Base-by-base conservation (phyloP, 2,797 vertebrate species). In the Fistularia tabacaria region DNA sequence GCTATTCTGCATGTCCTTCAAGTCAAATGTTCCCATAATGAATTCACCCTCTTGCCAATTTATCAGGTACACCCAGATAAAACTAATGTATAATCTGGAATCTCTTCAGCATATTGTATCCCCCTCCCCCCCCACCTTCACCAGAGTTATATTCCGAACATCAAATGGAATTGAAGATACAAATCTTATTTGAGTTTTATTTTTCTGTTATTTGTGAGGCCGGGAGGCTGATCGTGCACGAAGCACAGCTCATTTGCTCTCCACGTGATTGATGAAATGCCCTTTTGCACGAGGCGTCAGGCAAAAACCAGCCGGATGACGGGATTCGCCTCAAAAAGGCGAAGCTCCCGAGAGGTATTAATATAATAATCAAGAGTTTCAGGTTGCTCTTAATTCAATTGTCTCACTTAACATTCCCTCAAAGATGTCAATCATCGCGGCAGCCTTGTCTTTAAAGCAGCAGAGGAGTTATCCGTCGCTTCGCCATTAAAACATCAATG, bases 401-500 rank as follows among this genome's bases (percentile, higher is more conserved):
- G 80, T 86, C 72, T 84, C 67, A 81, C 69, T 79, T 79, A 77
- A 83, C 76, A 79, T 79, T 82, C 76, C 54, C 64, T 25, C 59
- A 4, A 64, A 59, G 73, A 55, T 80, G 85, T 85, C 83, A 89
- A 79, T 88, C 87, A 73, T 63, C 67, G 75, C 58, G 48, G 9
- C 66, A 87, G 77, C 87, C 86, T 91, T 91, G 86, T 90, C 90
- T 86, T 93, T 89, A 74, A 82, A 84, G 82, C 77, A 74, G 71
- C 68, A 77, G 82, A 85, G 80, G 73, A 92, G 76, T 85, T 88
- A 88, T 80, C 81, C 90, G 88, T 90, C 87, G 82, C 66, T 69
- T 63, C 55, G 77, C 90, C 92, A 92, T 93, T 93, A 93, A 92
- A 91, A 93, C 91, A 92, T 94, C 90, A 94, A 88, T 93, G 92